Conservation (phyloP, 2,113 vertebrate species). For the Oenanthe oenanthe region DNA sequence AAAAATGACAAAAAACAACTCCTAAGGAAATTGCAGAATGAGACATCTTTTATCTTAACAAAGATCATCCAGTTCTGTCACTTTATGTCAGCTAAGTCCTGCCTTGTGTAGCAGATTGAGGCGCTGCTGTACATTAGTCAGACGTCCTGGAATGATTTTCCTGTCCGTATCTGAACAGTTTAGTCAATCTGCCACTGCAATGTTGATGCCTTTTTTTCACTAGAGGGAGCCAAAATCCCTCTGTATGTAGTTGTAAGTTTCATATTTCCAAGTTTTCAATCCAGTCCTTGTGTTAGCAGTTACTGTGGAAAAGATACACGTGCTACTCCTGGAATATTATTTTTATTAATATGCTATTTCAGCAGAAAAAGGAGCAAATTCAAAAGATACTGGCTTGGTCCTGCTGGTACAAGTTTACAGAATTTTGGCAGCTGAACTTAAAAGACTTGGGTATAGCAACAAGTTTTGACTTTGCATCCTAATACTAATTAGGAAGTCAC, state of each 20-base stretch:
- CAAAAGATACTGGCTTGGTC: not conserved
- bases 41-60: not conserved
- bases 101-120: fast-evolving
- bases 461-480: not conserved
- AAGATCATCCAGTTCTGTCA: not conserved
- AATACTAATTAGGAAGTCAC: not conserved
- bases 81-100: not conserved
- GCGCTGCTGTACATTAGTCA: not conserved
- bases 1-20: no score
- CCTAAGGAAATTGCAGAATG: not conserved
- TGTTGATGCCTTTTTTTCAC: conserved; percentile 3
- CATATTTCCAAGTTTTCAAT: not conserved
- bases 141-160: not conserved
- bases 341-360: not conserved
- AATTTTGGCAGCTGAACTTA: not conserved
- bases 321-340: not conserved
- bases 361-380: not conserved
- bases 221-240: conserved; percentile 69
- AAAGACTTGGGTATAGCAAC: not conserved
- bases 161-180: fast-evolving
- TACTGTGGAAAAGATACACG: not conserved
- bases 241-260: not conserved
- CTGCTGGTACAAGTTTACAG: not conserved
- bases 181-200: fast-evolving
- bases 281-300: not conserved